Evolutionary conservation across 2,113 vertebrate genomes (phyloP), one percentile per base, ranked within the genome.

Genomic region (Coturnix japonica): DNA sequence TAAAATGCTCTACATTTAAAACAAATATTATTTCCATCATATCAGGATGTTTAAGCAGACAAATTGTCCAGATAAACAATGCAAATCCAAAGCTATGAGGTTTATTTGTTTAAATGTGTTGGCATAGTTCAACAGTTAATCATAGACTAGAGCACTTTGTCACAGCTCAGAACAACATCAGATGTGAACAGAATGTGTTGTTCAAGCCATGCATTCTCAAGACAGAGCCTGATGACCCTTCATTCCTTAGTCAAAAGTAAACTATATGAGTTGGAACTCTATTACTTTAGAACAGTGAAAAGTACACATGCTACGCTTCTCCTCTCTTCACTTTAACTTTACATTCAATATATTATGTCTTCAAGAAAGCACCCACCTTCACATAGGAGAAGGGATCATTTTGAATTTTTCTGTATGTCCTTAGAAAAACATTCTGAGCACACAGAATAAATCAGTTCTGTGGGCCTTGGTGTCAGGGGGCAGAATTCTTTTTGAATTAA

Each of bases 401-500:
- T 63, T 44, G 30, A 93, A 2, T 73, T 9, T 61, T 79, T 73
- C 33, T 37, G 25, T 53, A 73, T 33, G 30, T 60, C 23, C n/a
- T 60, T 67, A 82, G 49, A 4, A 81, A 78, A 89, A 61, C 15
- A 86, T 63, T 87, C 39, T 84, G 33, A 87, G 19, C 54, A 79
- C 28, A 56, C 33, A 65, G 74, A 91, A 74, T 25, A 82, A 65
- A 72, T 83, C 7, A 49, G 25, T 51, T 84, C 44, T 80, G 7
- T 89, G 51, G 9, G 17, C 22, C 23, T 43, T 84, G 66, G 81
- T 85, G 8, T n/a, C 73, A 43, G 8, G 30, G 76, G 47, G 37
- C 7, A 90, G 91, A 90, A 77, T 28, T 28, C 15, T 60, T 86
- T 80, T 73, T 61, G 41, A 72, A 54, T 74, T 87, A 89, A 64